Percentiles rank a stretch among this genome's conserved stretches.
Evolutionary conservation across 1,140 invertebrate genomes (phyloP).

Genomic region (Acromyrmex heyeri): DNA sequence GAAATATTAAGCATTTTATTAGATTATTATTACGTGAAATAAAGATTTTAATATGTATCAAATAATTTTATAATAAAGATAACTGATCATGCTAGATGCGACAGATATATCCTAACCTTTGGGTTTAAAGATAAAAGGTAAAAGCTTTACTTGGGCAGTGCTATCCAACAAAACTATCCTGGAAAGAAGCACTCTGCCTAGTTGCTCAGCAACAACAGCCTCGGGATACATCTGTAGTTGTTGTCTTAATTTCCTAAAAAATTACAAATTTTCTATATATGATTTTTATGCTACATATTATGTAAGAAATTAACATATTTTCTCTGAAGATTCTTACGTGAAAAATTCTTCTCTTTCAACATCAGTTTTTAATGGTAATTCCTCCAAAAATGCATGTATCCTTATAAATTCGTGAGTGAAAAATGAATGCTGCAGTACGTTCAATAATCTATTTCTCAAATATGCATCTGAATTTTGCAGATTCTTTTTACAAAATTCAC

Average conservation of each 20-base stretch:
- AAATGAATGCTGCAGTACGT: slow-evolving; percentile 90
- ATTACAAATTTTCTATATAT: slow-evolving; percentile 29
- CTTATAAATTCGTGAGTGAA: slow-evolving; percentile 94
- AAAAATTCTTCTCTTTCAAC: slow-evolving; percentile 93
- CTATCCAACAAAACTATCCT: slow-evolving; percentile 93
- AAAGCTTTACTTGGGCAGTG: slow-evolving; percentile 91
- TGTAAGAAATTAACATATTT: background rate
- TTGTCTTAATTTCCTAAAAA: slow-evolving; percentile 87
- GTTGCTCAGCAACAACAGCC: slow-evolving; percentile 91
- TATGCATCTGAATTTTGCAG: slow-evolving; percentile 88
- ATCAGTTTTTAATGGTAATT: slow-evolving; percentile 92
- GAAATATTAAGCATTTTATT: slow-evolving; percentile 30
- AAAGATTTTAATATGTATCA: background rate
- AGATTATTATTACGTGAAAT: slow-evolving; percentile 29
- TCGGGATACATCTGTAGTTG: slow-evolving; percentile 91
- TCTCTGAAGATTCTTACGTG: slow-evolving; percentile 82
- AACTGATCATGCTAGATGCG: slow-evolving; percentile 18
- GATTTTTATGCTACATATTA: background rate
- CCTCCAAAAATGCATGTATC: slow-evolving; percentile 93
- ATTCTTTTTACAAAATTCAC: slow-evolving; percentile 89
- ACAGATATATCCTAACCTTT: slow-evolving; percentile 82
- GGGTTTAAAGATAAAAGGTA: slow-evolving; percentile 92
- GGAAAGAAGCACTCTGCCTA: slow-evolving; percentile 91
- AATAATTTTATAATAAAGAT: background rate
- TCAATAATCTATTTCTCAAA: slow-evolving; percentile 88